Evolutionary conservation across 2,888 invertebrate species (phyloP).

Genomic region (Adineta ricciae): DNA sequence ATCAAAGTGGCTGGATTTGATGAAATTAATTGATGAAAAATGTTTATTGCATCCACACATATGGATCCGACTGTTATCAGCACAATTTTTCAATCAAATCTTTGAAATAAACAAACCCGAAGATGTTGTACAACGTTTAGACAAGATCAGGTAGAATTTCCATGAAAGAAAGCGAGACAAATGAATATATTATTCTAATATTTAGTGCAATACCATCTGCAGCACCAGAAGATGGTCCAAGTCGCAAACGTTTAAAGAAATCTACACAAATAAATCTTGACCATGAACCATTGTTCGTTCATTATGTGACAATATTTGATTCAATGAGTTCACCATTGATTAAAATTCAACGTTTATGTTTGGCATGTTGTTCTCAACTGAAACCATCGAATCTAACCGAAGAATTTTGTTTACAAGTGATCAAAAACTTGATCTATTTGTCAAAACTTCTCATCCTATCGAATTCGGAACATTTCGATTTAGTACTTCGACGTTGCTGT

Average conservation of each 20-base stretch:
- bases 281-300: background rate
- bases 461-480: background rate
- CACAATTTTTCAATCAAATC: background rate
- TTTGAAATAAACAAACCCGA: background rate
- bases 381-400: background rate
- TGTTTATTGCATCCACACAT: background rate
- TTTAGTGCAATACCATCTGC: background rate
- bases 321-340: background rate
- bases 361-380: background rate
- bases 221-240: background rate
- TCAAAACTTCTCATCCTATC: background rate
- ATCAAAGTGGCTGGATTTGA: background rate
- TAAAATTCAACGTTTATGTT: slow-evolving; percentile 11
- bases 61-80: background rate
- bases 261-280: background rate
- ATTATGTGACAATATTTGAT: background rate
- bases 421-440: background rate
- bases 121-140: background rate
- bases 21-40: slow-evolving; percentile 14
- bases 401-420: background rate
- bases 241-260: background rate
- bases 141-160: background rate
- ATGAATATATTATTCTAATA: no score
- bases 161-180: no score
- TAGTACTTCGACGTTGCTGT: background rate